A percentile compares a stretch with the other conserved stretches of the same genome.
Evolutionary conservation across 37 sponge, comb jelly and placozoan species (phyloP).

Genomic region (Crambe crambe): DNA sequence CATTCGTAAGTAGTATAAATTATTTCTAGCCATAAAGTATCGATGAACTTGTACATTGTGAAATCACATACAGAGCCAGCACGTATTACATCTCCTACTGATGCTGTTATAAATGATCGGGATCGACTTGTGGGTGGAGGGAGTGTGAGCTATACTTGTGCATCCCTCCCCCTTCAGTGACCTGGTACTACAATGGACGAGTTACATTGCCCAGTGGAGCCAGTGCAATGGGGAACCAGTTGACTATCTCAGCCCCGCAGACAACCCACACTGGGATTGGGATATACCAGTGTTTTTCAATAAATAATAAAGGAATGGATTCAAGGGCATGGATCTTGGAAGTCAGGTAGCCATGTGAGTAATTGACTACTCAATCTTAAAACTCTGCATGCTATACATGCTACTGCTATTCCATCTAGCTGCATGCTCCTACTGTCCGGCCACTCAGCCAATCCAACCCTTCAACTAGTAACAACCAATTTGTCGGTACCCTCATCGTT

Average conservation of each 20-base stretch:
- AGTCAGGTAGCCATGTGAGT: constrained; percentile 50
- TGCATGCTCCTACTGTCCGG: too few relatives aligned
- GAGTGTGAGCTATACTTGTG: constrained; percentile 40
- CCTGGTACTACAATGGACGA: constrained; percentile 54
- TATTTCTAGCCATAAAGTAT: too few relatives aligned
- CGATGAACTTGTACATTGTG: too few relatives aligned
- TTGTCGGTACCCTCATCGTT: too few relatives aligned
- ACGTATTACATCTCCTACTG: background rate
- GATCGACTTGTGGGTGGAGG: constrained; percentile 2
- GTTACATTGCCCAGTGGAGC: background rate
- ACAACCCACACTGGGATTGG: constrained; percentile 36
- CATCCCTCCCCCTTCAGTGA: constrained; percentile 12
- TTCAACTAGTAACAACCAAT: too few relatives aligned
- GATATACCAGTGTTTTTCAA: constrained; percentile 64
- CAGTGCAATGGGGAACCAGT: background rate
- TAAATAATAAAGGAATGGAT: constrained; percentile 3
- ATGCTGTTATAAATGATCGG: background rate
- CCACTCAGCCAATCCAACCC: too few relatives aligned
- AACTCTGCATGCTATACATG: too few relatives aligned
- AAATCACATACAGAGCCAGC: constrained; percentile 52
- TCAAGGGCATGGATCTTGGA: constrained; percentile 27
- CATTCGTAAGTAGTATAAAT: too few relatives aligned
- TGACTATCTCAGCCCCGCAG: background rate
- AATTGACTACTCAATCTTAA: too few relatives aligned
- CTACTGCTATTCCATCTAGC: too few relatives aligned